Evolutionary conservation across 2,797 vertebrate genomes (phyloP).

Genomic region (Chromobotia macracanthus): DNA sequence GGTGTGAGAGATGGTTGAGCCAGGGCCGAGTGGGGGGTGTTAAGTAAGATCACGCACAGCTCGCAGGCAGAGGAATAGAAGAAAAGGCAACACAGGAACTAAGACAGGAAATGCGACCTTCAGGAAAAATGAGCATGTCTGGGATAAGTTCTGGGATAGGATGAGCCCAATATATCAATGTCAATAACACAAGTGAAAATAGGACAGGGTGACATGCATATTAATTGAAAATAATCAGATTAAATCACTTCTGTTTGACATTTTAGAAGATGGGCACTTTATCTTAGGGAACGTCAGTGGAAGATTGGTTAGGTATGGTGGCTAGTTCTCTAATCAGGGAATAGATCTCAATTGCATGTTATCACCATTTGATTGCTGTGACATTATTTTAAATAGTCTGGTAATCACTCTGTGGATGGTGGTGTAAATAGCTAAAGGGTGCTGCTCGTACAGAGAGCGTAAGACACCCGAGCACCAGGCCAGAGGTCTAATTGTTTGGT

Average conservation of each 20-base stretch:
- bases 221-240: slow-evolving; percentile 99
- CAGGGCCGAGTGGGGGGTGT: slow-evolving; percentile 8
- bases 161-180: slow-evolving; percentile 97
- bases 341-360: slow-evolving; percentile 99
- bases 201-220: slow-evolving; percentile 91
- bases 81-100: slow-evolving; percentile 50
- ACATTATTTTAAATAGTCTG: slow-evolving; percentile 99
- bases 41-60: slow-evolving; percentile 41
- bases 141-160: slow-evolving; percentile 85
- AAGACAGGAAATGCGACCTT: slow-evolving; percentile 84
- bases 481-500: slow-evolving; percentile 79
- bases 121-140: slow-evolving; percentile 88
- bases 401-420: slow-evolving; percentile 98
- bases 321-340: slow-evolving; percentile 89
- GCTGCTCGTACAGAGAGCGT: slow-evolving; percentile 81
- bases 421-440: slow-evolving; percentile 95
- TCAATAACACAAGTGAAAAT: slow-evolving; percentile 88
- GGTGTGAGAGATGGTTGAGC: slow-evolving; percentile 65
- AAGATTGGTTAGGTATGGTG: slow-evolving; percentile 77
- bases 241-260: slow-evolving; percentile 95
- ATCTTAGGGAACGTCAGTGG: slow-evolving; percentile 88
- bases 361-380: slow-evolving; percentile 99
- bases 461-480: slow-evolving; percentile 68
- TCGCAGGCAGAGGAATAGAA: slow-evolving; percentile 40
- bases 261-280: slow-evolving; percentile 95